Evolutionary conservation across 2,888 invertebrate genomes (phyloP).

Genomic region (Anorthoa munda): DNA sequence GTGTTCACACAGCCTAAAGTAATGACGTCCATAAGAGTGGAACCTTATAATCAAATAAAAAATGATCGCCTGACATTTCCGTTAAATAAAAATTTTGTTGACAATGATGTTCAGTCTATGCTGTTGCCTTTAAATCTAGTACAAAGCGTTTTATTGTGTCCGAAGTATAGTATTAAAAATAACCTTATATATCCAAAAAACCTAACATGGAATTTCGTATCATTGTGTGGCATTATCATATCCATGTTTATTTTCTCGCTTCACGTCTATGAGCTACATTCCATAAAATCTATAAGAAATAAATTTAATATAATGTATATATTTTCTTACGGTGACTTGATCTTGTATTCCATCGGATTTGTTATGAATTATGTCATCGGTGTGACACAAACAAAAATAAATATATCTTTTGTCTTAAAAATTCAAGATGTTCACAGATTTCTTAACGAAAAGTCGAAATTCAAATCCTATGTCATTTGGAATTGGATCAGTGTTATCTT

Average conservation of each 20-base stretch:
- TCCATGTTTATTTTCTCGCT: neutral
- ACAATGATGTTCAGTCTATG: conserved; percentile 23
- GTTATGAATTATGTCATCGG: conserved; percentile 8
- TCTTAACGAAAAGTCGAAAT: neutral
- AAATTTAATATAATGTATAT: neutral
- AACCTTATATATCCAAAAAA: conserved; percentile 12
- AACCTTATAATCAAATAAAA: neutral
- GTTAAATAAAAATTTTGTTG: neutral
- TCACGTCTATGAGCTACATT: conserved; percentile 9
- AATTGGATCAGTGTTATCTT: conserved; percentile 25
- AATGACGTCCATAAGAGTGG: conserved; percentile 5
- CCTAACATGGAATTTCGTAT: neutral
- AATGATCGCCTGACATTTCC: neutral
- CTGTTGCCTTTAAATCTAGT: conserved; percentile 14
- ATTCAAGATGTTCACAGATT: conserved; percentile 28
- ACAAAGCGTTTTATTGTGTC: neutral
- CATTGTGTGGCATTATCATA: neutral
- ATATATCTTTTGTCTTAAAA: conserved; percentile 15
- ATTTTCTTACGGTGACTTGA: neutral
- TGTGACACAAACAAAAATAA: conserved; percentile 13
- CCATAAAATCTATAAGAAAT: neutral
- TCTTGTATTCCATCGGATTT: conserved; percentile 14
- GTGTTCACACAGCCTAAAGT: neutral
- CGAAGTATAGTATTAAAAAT: conserved; percentile 16
- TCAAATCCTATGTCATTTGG: neutral